phyloP scores from a whole-genome alignment of 2,797 vertebrate genomes.

The Trachops cirrhosus region DNA sequence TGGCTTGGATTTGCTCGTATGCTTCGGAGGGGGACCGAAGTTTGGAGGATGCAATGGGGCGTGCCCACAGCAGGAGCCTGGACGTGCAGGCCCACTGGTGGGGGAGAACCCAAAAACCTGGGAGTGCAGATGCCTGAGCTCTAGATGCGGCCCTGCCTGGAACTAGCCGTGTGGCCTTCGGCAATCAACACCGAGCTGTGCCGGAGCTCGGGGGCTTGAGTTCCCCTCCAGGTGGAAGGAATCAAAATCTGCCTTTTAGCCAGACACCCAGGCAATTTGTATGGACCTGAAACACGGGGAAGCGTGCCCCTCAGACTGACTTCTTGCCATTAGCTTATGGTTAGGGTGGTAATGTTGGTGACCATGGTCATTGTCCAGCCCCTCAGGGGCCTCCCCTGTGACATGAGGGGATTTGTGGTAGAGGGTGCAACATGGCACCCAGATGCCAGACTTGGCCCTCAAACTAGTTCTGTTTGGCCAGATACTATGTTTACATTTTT shows the following conservation, averaged over 20 bases:
- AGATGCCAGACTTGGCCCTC: neutral
- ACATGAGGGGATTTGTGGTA: neutral
- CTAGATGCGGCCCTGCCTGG: neutral
- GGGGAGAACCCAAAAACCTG: neutral
- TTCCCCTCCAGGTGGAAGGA: neutral
- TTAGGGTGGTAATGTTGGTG: neutral
- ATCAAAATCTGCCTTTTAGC: neutral
- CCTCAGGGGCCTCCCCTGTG: neutral
- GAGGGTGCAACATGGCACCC: too few relatives aligned
- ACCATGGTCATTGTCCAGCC: accelerated
- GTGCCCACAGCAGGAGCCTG: neutral
- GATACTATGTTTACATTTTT: neutral
- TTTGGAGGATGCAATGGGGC: neutral
- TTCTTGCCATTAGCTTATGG: neutral
- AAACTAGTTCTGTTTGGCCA: neutral
- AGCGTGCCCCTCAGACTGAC: neutral
- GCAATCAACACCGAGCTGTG: neutral
- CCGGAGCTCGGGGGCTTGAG: neutral
- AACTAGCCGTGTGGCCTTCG: neutral
- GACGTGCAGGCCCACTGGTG: neutral
- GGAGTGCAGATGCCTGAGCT: neutral
- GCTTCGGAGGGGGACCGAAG: neutral
- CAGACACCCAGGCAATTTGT: neutral
- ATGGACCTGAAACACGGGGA: neutral
- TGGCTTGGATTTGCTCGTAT: neutral